These are phyloP conservation scores for Momotus momota DNA, from an alignment of 2,797 vertebrate species.

Conservation along the genomic window DNA sequence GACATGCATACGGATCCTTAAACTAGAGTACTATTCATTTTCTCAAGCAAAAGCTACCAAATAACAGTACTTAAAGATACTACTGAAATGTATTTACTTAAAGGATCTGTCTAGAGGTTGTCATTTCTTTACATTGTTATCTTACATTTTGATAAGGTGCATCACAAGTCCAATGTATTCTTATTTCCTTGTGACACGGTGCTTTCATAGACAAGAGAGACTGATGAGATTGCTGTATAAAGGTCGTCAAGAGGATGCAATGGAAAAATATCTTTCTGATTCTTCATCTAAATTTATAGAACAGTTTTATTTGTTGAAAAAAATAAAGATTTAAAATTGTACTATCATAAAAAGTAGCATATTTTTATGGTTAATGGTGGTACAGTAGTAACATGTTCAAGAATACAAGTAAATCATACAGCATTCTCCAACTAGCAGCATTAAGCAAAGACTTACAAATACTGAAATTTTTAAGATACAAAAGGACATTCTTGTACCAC, in stretches of 20 bases:
- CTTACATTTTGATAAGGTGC: constrained; percentile 28
- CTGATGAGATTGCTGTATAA: constrained; percentile 17
- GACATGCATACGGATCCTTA: not conserved
- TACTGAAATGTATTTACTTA: constrained; percentile 44
- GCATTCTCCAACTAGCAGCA: not conserved
- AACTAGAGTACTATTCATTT: not conserved
- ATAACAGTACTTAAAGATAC: constrained; percentile 23
- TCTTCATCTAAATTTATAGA: constrained; percentile 6
- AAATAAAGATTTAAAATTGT: constrained; percentile 4
- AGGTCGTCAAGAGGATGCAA: constrained; percentile 3
- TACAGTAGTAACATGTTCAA: not conserved
- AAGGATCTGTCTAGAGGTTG: constrained; percentile 43
- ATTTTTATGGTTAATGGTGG: not conserved
- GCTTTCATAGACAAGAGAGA: constrained; percentile 34
- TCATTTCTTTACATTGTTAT: constrained; percentile 51
- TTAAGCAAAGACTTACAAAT: constrained; percentile 16
- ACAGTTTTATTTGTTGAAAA: constrained; percentile 11
- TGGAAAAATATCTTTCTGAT: not conserved
- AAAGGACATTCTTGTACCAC: not conserved
- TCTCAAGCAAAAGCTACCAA: not conserved
- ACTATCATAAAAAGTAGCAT: not conserved
- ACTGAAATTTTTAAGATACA: constrained; percentile 13
- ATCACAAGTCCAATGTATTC: constrained; percentile 30
- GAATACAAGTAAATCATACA: not conserved
- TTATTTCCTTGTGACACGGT: not conserved